A percentile compares a stretch with the other conserved stretches of the same genome.
Conservation (phyloP, 2,797 vertebrate species). For the Sphaeramia orbicularis region DNA sequence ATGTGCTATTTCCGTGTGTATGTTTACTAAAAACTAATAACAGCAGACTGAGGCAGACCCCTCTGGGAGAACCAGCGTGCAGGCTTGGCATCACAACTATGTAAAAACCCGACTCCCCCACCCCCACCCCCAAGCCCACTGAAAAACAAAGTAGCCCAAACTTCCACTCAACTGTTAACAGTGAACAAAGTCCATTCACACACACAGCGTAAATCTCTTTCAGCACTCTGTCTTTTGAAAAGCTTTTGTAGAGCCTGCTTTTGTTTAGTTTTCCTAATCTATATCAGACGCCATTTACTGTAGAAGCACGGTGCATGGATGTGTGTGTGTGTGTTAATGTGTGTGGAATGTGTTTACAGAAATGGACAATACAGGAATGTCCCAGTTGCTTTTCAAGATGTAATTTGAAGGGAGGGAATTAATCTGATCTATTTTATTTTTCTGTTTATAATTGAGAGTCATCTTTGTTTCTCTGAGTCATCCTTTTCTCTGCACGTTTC, state of each 20-base stretch:
- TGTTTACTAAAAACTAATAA: neutral
- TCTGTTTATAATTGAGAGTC: conserved; percentile 10
- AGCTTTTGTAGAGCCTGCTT: neutral
- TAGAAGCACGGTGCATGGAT: conserved; percentile 4
- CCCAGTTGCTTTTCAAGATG: conserved; percentile 3
- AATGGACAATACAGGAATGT: conserved; percentile 4
- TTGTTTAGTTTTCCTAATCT: conserved; percentile 30
- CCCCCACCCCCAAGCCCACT: too few species aligned
- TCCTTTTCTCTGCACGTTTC: neutral
- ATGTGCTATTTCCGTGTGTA: neutral
- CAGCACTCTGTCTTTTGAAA: neutral
- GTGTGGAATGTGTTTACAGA: conserved; percentile 44
- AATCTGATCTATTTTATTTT: conserved; percentile 11
- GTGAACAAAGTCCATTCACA: neutral
- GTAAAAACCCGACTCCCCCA: too few species aligned
- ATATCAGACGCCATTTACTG: conserved; percentile 17
- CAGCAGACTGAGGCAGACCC: too few species aligned
- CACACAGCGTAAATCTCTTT: neutral
- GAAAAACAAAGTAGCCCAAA: too few species aligned
- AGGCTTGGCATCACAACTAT: too few species aligned
- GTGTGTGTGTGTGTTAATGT: conserved; percentile 13
- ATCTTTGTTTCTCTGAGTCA: neutral
- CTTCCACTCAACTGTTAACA: neutral
- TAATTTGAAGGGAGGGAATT: neutral
- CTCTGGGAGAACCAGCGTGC: too few species aligned